These are phyloP conservation scores for Acromyrmex echinatior DNA, from an alignment of 1,140 invertebrate genomes.

Conservation along the genomic window DNA sequence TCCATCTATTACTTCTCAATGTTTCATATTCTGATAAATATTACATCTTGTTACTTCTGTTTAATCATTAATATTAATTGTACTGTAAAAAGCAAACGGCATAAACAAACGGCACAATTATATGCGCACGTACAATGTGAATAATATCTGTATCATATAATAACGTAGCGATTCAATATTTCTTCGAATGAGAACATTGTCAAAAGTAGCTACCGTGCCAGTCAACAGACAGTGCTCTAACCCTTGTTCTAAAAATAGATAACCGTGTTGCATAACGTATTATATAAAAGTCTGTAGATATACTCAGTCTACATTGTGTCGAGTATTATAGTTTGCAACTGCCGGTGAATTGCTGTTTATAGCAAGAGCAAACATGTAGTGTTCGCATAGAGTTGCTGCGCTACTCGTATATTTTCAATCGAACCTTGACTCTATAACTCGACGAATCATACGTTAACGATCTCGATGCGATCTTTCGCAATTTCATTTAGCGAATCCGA, in stretches of 20 bases:
- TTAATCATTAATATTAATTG: neutral
- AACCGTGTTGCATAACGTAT: slow-evolving; percentile 23
- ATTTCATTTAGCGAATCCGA: slow-evolving; percentile 73
- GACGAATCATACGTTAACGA: slow-evolving; percentile 80
- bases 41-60: no score
- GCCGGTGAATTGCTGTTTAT: slow-evolving; percentile 15
- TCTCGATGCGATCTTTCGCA: slow-evolving; percentile 68
- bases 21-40: neutral
- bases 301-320: slow-evolving; percentile 42
- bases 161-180: neutral
- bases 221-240: slow-evolving; percentile 16
- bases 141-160: neutral
- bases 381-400: neutral
- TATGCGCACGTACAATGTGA: neutral
- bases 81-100: neutral
- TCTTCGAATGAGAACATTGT: slow-evolving; percentile 21
- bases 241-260: slow-evolving; percentile 24
- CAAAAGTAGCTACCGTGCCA: slow-evolving; percentile 34
- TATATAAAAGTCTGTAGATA: slow-evolving; percentile 38
- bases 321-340: neutral
- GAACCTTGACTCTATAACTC: neutral
- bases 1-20: no score
- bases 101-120: neutral
- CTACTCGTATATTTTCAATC: slow-evolving; percentile 26
- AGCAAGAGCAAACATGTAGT: neutral